Evolutionary conservation across 2,113 vertebrate species (phyloP), one percentile per base, ranked within the genome.

Genomic region (Chamaetylas fuelleborni): DNA sequence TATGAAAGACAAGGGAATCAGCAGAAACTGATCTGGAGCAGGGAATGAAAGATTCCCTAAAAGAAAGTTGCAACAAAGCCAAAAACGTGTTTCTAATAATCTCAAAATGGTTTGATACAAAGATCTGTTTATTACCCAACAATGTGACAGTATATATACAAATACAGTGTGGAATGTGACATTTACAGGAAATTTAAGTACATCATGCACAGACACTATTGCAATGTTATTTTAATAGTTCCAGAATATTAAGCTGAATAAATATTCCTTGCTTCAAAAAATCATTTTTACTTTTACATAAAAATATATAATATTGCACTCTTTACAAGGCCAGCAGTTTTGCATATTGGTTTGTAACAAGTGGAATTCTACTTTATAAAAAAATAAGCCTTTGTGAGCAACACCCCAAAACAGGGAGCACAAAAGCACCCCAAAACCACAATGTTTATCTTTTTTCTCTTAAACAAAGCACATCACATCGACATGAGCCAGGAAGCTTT

Each of bases 301-400:
- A 98, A 98, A 98, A 98, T 97, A 98, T 93, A 97, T 96, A 97
- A 96, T 97, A 98, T 98, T 98, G 97, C 97, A 98, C 97, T 97
- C 95, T 97, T 96, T 95, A 97, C 95, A 97, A 97, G 96, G 97
- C 92, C 95, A 96, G 93, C 95, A 95, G 67, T 94, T 97, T 97
- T 98, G 97, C 96, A 97, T 98, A 97, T 98, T 88, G 64, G 91
- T 78, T 96, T 97, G 58, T 97, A 93, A 96, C 96, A 97, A 96
- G 83, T 96, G 90, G 86, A 97, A 92, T 93, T 94, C 74, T 86
- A 89, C 81, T 81, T 95, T 95, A 95, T 93, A 97, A 97, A 90
- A 90, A 97, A 97, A 97, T 96, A 96, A 96, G 96, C 97, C 85
- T 96, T 91, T 86, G 78, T 93, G 90, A 96, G 78, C 89, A 96